Base-by-base conservation (phyloP, 2,888 invertebrate genomes). In the Andrena flavipes region DNA sequence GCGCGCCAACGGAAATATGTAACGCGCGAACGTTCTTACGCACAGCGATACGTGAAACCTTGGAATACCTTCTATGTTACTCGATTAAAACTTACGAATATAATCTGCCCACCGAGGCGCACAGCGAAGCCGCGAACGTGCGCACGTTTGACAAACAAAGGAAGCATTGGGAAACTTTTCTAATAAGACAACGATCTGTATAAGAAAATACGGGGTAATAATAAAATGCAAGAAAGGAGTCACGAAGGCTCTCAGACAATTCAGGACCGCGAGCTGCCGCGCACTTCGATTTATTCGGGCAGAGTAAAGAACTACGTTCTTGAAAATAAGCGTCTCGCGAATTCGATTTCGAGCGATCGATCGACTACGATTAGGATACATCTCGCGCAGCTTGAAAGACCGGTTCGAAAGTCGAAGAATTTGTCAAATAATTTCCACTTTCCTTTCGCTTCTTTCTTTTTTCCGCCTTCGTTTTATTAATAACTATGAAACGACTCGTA, bases 401-500 rank as follows among this genome's bases (percentile, higher is more conserved):
- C 65, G 67, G 62, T 77, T 71, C 35, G 72, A 80, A 75, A 80
- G 54, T 76, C 30, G 67, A 85, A 69, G 49, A 75, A 87, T 88
- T 62, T 87, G 87, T 88, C 90, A 90, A 91, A 92, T 89, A 90
- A 90, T 86, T 82, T 83, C 84, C 88, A 4, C 23, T 51, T 60
- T 10, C 33, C 23, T 54, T 16, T 30, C 54, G 23, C 5, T 54
- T 10, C 23, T 62, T 62, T 76, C 35, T 8, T 59, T 80, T 26
- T 59, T 49, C 13, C 63, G 65, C 64, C 33, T 29, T 42, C 83
- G 77, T 88, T 87, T 90, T 87, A 89, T 91, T 91, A 91, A 88
- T 91, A 90, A 89, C 89, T 92, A 91, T 89, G 89, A 90, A 91
- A 91, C 89, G 88, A 91, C 91, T 85, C 82, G 86, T 92, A 92